These are phyloP conservation scores for Hylomyscus alleni DNA, from an alignment of 2,797 vertebrate genomes.

Conservation along the genomic window DNA sequence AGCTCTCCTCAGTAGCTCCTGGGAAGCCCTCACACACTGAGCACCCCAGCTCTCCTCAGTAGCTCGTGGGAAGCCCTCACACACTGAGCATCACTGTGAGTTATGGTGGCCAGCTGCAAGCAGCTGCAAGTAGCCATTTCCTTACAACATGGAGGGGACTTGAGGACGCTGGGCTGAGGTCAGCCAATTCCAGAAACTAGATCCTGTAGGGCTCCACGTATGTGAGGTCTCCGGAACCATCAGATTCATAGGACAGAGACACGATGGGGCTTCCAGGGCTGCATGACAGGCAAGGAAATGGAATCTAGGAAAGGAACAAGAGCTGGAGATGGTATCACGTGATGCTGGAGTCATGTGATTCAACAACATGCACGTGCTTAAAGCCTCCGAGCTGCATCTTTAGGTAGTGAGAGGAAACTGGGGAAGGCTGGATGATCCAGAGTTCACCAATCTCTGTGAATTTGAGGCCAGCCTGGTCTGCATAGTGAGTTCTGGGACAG, in stretches of 20 bases:
- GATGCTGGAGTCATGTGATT: neutral
- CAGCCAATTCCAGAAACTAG: neutral
- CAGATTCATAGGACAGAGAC: neutral
- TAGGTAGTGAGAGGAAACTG: neutral
- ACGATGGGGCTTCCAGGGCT: neutral
- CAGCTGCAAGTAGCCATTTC: rapidly evolving
- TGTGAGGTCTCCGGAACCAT: neutral
- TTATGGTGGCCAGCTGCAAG: neutral
- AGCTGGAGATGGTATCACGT: neutral
- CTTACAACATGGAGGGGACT: rapidly evolving
- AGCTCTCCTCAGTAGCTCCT: too few relatives aligned
- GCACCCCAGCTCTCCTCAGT: too few relatives aligned
- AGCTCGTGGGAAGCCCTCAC: rapidly evolving
- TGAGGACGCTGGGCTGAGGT: neutral
- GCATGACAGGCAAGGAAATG: too few relatives aligned
- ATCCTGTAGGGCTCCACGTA: rapidly evolving
- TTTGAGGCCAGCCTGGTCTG: neutral
- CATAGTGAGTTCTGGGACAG: neutral
- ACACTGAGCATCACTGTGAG: neutral
- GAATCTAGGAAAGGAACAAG: neutral
- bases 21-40: too few relatives aligned
- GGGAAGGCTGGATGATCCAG: neutral
- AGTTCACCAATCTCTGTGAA: neutral
- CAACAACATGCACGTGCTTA: too few relatives aligned
- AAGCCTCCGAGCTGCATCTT: neutral